These are phyloP conservation scores for Ornithoptera alexandrae DNA, from an alignment of 2,888 invertebrate species.

Conservation along the genomic window DNA sequence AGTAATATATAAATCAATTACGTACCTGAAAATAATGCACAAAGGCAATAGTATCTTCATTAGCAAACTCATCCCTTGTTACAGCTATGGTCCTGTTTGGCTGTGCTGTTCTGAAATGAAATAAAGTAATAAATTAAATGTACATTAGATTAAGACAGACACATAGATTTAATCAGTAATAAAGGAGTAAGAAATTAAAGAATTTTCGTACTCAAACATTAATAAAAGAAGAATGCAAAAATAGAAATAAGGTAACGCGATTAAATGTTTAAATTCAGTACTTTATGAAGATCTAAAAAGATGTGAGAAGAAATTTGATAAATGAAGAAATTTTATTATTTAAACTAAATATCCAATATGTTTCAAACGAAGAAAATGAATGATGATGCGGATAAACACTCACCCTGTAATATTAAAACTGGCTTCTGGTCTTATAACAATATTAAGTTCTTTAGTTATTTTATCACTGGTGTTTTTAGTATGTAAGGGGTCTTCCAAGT, in stretches of 20 bases:
- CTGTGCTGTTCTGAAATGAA: slow-evolving; percentile 38
- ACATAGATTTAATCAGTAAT: no score
- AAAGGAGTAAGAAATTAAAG: no score
- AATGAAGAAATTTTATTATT: no score
- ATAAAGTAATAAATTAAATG: not conserved
- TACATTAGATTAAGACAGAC: no score
- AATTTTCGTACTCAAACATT: no score
- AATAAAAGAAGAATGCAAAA: no score
- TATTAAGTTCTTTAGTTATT: slow-evolving; percentile 39
- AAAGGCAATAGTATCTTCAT: slow-evolving; percentile 47
- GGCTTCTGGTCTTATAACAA: slow-evolving; percentile 51
- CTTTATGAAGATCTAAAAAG: no score
- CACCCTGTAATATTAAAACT: slow-evolving; percentile 58
- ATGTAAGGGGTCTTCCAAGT: slow-evolving; percentile 52
- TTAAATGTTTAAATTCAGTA: no score
- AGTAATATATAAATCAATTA: not conserved
- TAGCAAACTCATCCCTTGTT: slow-evolving; percentile 52
- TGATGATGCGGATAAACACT: slow-evolving; percentile 31
- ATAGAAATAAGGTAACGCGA: no score
- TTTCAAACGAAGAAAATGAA: no score
- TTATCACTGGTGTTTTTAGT: slow-evolving; percentile 49
- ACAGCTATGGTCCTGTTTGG: slow-evolving; percentile 58
- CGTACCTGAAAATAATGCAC: slow-evolving; percentile 63
- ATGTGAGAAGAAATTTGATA: no score
- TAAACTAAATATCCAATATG: no score